Percentiles rank a stretch among this genome's conserved stretches.
phyloP scores from a whole-genome alignment of 2,113 vertebrate genomes.

The Onychostoma macrolepis region DNA sequence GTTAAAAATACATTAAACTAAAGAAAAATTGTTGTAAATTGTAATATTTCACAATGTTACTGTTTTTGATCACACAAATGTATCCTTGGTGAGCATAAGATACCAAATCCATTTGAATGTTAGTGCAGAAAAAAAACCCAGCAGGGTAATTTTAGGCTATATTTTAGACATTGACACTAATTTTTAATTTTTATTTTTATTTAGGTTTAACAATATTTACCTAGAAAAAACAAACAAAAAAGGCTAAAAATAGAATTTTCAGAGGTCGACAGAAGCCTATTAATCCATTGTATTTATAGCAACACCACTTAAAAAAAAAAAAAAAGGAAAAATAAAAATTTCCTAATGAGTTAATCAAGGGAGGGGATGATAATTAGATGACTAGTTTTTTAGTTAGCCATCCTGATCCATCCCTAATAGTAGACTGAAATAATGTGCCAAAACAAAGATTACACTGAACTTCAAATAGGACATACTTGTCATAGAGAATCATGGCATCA shows the following conservation, averaged over 20 bases:
- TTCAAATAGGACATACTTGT: slow-evolving; percentile 80
- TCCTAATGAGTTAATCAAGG: not conserved
- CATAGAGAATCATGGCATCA: slow-evolving; percentile 98
- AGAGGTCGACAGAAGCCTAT: not conserved
- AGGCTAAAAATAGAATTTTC: not conserved
- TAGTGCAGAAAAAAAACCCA: not conserved
- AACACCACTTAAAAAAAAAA: not conserved
- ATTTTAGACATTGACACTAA: not conserved
- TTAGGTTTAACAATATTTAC: not conserved
- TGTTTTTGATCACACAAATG: not conserved
- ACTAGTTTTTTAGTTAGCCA: not conserved
- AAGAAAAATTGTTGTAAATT: not conserved
- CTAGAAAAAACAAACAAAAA: not conserved
- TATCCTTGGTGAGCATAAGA: not conserved
- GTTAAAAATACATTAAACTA: not conserved
- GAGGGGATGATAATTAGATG: not conserved
- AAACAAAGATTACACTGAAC: not conserved
- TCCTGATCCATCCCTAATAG: not conserved
- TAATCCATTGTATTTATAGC: not conserved
- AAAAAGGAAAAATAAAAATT: not conserved
- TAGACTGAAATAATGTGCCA: not conserved
- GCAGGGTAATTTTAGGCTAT: not conserved
- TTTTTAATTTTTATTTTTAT: too few relatives aligned
- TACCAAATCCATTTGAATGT: not conserved
- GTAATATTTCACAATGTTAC: not conserved